Conservation (phyloP, 2,888 invertebrate species). For the Andrena marginata region DNA sequence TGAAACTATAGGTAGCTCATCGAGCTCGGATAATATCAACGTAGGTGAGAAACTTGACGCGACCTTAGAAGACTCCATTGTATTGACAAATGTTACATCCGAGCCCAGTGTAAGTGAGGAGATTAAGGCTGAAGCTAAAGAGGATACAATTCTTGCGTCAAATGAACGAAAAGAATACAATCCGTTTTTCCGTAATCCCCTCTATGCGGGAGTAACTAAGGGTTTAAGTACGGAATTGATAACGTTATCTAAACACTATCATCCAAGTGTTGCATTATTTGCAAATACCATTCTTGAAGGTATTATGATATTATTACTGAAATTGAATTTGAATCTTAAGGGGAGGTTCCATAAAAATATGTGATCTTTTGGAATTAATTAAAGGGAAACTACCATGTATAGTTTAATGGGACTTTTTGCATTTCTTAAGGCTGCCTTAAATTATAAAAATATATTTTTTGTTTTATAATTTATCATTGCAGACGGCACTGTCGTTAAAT, state of each 20-base stretch:
- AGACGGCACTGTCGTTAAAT: no score
- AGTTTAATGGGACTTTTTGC: no score
- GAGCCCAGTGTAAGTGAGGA: conserved; percentile 31
- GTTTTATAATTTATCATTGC: no score
- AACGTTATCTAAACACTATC: conserved; percentile 91
- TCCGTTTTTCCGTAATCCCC: conserved; percentile 92
- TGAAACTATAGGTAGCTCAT: conserved; percentile 27
- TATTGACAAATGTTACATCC: conserved; percentile 72
- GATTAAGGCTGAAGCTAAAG: conserved; percentile 18
- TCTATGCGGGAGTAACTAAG: conserved; percentile 92
- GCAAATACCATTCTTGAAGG: conserved; percentile 92
- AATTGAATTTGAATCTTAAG: background rate
- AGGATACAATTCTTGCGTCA: conserved; percentile 32
- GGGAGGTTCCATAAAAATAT: no score
- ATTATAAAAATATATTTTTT: no score
- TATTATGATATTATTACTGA: conserved; percentile 73
- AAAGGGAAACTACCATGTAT: no score
- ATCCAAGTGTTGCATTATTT: conserved; percentile 96
- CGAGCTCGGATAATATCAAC: conserved; percentile 21
- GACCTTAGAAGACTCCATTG: conserved; percentile 60
- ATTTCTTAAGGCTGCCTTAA: no score
- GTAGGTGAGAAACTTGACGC: conserved; percentile 23
- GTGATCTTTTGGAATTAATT: no score
- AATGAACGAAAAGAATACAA: conserved; percentile 86
- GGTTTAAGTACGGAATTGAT: conserved; percentile 92